A percentile compares a stretch with the other conserved stretches of the same genome.
phyloP scores from a whole-genome alignment of 2,113 vertebrate species.

The Callipepla californica region DNA sequence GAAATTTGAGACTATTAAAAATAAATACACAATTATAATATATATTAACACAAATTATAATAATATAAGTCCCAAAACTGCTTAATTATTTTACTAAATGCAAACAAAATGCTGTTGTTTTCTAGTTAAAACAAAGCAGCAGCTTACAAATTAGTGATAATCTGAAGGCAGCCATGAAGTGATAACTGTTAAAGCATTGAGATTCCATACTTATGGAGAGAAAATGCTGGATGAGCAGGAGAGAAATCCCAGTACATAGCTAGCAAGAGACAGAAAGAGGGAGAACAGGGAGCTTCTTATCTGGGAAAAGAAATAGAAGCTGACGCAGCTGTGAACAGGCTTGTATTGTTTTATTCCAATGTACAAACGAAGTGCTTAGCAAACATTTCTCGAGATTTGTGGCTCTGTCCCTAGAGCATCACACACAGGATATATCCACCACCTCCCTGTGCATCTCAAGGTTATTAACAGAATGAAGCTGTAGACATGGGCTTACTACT shows the following conservation, averaged over 20 bases:
- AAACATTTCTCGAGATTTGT: conserved; percentile 39
- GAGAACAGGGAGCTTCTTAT: neutral
- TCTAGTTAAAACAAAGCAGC: neutral
- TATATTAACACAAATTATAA: neutral
- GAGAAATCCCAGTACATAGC: neutral
- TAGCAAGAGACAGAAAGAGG: neutral
- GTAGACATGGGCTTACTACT: neutral
- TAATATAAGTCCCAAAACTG: neutral
- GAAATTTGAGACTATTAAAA: neutral
- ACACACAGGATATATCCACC: neutral
- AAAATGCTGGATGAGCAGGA: neutral
- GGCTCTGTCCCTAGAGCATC: neutral
- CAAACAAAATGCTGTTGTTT: neutral
- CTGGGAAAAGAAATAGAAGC: conserved; percentile 46
- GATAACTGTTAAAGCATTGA: neutral
- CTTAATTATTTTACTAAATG: neutral
- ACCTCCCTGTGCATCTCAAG: neutral
- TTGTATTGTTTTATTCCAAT: conserved; percentile 44
- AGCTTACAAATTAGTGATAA: neutral
- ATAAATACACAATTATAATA: neutral
- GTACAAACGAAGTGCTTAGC: neutral
- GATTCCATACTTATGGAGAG: neutral
- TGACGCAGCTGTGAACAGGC: conserved; percentile 1
- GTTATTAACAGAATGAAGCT: neutral
- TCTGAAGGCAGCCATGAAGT: neutral